Percentiles rank a stretch among this genome's conserved stretches.
Conservation (phyloP, 2,888 invertebrate species). For the Drosophila siamana region DNA sequence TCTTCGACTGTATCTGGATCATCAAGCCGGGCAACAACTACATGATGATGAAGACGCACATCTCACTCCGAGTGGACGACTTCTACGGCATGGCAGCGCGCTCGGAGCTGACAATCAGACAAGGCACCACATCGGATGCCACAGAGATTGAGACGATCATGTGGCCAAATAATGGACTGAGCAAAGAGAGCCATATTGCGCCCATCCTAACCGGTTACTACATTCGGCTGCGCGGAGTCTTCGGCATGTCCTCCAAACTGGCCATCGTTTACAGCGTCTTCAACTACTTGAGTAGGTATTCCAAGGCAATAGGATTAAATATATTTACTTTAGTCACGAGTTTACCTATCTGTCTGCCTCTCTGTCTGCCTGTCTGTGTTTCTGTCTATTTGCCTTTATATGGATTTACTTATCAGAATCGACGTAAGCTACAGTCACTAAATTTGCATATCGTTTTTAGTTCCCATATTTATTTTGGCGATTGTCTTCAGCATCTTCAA, state of each 20-base stretch:
- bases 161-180: constrained; percentile 86
- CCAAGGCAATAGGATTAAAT: no score
- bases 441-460: not conserved
- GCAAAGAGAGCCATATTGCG: constrained; percentile 87
- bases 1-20: constrained; percentile 90
- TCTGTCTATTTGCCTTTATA: no score
- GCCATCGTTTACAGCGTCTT: constrained; percentile 90
- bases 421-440: not conserved
- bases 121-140: constrained; percentile 89
- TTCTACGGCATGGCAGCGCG: constrained; percentile 88
- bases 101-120: constrained; percentile 88
- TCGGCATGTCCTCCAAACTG: constrained; percentile 88
- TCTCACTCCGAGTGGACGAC: constrained; percentile 88
- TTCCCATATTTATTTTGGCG: no score
- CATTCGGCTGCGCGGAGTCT: constrained; percentile 88
- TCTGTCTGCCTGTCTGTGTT: not conserved
- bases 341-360: no score
- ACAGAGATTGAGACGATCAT: constrained; percentile 87
- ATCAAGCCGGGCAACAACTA: constrained; percentile 89
- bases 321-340: no score
- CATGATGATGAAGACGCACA: constrained; percentile 89
- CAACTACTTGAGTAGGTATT: constrained; percentile 88
- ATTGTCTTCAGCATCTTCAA: no score
- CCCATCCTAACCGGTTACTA: constrained; percentile 89
- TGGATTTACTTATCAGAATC: no score